Evolutionary conservation across 2,113 vertebrate species (phyloP), one percentile per base, ranked within the genome.

Genomic region (Misgurnus anguillicaudatus): DNA sequence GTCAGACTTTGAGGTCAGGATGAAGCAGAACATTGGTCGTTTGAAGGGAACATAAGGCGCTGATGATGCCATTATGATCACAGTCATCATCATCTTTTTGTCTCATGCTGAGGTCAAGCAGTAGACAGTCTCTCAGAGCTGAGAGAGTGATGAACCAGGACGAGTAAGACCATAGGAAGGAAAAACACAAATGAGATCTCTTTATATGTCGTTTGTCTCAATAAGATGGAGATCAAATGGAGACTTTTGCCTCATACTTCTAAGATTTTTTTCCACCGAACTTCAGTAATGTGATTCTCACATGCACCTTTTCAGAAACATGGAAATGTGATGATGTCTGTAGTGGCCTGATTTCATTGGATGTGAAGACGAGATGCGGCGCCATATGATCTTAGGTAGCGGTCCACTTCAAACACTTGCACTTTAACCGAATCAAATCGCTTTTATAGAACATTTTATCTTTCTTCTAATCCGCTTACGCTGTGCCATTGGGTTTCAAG

Each of bases 21-120:
- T 62, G 60, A 62, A 36, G 41, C 72, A 74, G 55, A 74, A 62
- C 55, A 36, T 62, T 10, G 72, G 57, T 62, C 16, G 57, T 62
- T 51, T 48, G 58, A 31, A 36, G 14, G 57, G 58, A 74, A 42
- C 58, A 74, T 48, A 47, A 74, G 57, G 72, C 41, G 0, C 47
- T 74, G 61, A 74, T 62, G 72, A 74, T 74, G 19, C 58, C 9
- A 61, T 74, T 74, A 74, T 61, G 57, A 47, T 47, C 72, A 19
- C 19, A 57, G 53, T 7, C 53, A 62, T 74, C 71, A 74, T 74
- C 71, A 62, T 74, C 57, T 41, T 47, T 61, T 74, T 38, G 58
- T 73, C 41, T 74, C 57, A 19, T 48, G 41, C 57, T 62, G 72
- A 47, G 72, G 55, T 62, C 72, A 74, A 58, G 47, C 42, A 74